phyloP scores from a whole-genome alignment of 2,113 vertebrate genomes.

The Pachycephala philippinensis region DNA sequence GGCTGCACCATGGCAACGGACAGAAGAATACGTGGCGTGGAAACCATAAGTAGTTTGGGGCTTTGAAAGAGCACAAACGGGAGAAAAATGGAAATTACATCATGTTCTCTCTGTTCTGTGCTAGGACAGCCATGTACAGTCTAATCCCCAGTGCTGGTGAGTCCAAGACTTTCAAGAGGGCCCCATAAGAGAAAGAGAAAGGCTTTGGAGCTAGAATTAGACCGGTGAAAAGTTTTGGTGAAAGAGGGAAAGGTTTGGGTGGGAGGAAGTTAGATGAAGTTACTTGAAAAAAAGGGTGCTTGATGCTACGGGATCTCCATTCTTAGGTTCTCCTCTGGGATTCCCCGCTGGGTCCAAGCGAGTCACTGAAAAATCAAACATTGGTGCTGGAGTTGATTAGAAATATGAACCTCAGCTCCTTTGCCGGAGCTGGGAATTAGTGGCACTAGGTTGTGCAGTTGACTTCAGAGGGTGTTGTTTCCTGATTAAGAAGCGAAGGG shows the following conservation, averaged over 20 bases:
- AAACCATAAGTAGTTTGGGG: slow-evolving; percentile 54
- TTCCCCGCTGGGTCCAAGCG: background rate
- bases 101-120: slow-evolving; percentile 63
- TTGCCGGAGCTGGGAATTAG: background rate
- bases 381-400: background rate
- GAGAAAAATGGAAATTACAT: slow-evolving; percentile 72
- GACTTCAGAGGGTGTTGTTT: background rate
- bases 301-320: background rate
- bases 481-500: background rate
- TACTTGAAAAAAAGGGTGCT: background rate
- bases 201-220: background rate
- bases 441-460: background rate
- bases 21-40: slow-evolving; percentile 56
- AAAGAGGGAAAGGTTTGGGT: background rate
- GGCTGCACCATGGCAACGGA: slow-evolving; percentile 60
- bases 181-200: background rate
- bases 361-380: background rate
- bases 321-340: background rate
- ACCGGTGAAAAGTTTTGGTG: background rate
- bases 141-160: slow-evolving; percentile 36
- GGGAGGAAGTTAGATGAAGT: background rate
- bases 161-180: slow-evolving; percentile 4
- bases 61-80: slow-evolving; percentile 58
- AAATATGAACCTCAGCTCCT: background rate
- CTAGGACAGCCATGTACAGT: slow-evolving; percentile 52